phyloP scores from a whole-genome alignment of 1,140 invertebrate species.

The Pachyrhynchus sulphureomaculatus region DNA sequence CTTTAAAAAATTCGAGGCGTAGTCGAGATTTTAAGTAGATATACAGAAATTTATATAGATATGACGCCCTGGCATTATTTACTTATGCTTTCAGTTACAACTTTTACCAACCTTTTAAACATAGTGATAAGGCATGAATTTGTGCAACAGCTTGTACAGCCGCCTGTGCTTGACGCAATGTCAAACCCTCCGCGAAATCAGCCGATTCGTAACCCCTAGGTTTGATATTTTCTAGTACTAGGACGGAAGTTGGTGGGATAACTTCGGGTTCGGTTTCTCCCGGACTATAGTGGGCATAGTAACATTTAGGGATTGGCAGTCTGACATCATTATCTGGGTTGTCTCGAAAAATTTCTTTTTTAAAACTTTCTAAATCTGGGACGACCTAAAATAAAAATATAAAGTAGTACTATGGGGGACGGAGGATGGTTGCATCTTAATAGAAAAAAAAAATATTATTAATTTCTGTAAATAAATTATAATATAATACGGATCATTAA shows the following conservation, averaged over 20 bases:
- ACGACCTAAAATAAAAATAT: slow-evolving; percentile 56
- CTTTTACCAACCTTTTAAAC: slow-evolving; percentile 57
- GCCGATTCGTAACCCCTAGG: slow-evolving; percentile 56
- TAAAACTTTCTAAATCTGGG: slow-evolving; percentile 61
- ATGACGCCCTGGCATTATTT: no score
- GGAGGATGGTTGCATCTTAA: no score
- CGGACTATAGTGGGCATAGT: slow-evolving; percentile 62
- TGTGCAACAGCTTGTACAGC: slow-evolving; percentile 69
- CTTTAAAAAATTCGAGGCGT: no score
- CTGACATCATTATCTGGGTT: slow-evolving; percentile 43
- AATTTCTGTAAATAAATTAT: no score
- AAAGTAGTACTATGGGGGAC: neutral
- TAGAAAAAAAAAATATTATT: no score
- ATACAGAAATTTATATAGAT: no score
- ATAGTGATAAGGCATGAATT: slow-evolving; percentile 70
- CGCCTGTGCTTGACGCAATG: slow-evolving; percentile 62
- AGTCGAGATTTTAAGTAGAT: no score
- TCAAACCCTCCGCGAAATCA: slow-evolving; percentile 69
- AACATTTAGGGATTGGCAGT: slow-evolving; percentile 65
- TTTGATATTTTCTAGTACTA: slow-evolving; percentile 65
- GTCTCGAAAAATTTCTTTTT: slow-evolving; percentile 50
- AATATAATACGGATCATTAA: no score
- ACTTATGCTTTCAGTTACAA: no score
- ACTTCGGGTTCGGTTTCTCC: slow-evolving; percentile 54
- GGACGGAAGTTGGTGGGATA: slow-evolving; percentile 61